Conservation (phyloP, 2,797 vertebrate genomes). For the Paratrypauchen microcephalus region DNA sequence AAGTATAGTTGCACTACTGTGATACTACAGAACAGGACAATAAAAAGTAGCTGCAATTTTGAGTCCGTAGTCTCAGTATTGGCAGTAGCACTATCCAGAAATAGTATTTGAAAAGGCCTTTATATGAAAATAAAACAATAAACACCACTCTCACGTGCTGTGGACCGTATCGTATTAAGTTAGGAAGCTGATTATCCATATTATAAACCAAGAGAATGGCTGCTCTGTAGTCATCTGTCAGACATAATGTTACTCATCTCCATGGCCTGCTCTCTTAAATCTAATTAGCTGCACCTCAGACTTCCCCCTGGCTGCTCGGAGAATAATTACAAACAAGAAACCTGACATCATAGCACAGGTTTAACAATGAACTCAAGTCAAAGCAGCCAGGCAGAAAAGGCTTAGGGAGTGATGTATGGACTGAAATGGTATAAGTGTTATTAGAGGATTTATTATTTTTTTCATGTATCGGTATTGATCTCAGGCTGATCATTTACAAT, state of each 20-base stretch:
- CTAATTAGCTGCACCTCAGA: slow-evolving; percentile 39
- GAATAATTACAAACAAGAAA: slow-evolving; percentile 45
- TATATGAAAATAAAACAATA: not conserved
- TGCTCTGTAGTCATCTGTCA: not conserved
- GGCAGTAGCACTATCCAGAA: not conserved
- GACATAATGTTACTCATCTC: not conserved
- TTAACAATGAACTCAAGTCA: not conserved
- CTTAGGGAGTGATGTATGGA: no score
- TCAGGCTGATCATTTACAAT: no score
- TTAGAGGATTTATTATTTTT: no score
- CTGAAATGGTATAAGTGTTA: no score
- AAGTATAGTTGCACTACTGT: no score
- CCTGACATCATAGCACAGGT: slow-evolving; percentile 14
- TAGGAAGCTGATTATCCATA: not conserved
- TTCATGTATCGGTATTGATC: no score
- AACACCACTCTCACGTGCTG: not conserved
- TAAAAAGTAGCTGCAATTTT: no score
- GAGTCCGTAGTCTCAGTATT: no score
- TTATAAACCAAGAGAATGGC: not conserved
- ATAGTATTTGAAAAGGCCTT: not conserved
- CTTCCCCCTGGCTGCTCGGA: slow-evolving; percentile 26
- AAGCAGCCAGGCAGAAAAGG: not conserved
- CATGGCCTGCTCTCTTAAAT: slow-evolving; percentile 42
- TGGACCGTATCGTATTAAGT: not conserved
- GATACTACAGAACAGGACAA: no score